Evolutionary conservation across 1,140 invertebrate species (phyloP).

Genomic region (Cydia amplana): DNA sequence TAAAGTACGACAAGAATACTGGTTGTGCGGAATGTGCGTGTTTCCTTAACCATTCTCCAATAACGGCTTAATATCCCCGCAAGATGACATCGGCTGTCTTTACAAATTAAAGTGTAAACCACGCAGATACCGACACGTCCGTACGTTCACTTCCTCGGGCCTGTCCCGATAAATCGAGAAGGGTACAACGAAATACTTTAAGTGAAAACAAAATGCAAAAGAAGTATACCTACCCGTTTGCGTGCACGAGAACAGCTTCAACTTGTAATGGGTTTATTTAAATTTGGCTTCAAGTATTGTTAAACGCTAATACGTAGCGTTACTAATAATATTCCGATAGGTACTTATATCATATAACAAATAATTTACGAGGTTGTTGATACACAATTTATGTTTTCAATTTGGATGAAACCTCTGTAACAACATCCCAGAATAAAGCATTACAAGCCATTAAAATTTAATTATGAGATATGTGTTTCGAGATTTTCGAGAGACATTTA

Average conservation of each 20-base stretch:
- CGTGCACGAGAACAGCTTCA: slow-evolving; percentile 12
- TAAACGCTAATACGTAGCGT: not conserved
- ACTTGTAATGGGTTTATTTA: slow-evolving; percentile 15
- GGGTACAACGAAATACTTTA: slow-evolving; percentile 50
- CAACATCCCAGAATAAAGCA: not conserved
- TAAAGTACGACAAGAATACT: not conserved
- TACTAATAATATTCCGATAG: too few relatives aligned
- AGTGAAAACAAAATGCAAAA: slow-evolving; percentile 44
- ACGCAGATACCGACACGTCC: slow-evolving; percentile 33
- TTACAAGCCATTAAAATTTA: slow-evolving; percentile 16
- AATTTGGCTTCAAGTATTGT: not conserved
- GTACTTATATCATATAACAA: not conserved
- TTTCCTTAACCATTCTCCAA: not conserved
- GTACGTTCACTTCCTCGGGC: slow-evolving; percentile 43
- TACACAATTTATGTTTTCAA: slow-evolving; percentile 24
- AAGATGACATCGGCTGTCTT: slow-evolving; percentile 52
- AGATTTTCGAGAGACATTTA: not conserved
- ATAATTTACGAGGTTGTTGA: not conserved
- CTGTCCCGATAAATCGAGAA: slow-evolving; percentile 51
- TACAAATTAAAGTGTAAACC: slow-evolving; percentile 45
- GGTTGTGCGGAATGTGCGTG: not conserved
- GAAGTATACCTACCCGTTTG: slow-evolving; percentile 34
- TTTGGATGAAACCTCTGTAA: not conserved
- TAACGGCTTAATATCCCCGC: slow-evolving; percentile 32
- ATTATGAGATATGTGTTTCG: slow-evolving; percentile 16